Evolutionary conservation across 2,797 vertebrate genomes (phyloP).

Genomic region (Alca torda): DNA sequence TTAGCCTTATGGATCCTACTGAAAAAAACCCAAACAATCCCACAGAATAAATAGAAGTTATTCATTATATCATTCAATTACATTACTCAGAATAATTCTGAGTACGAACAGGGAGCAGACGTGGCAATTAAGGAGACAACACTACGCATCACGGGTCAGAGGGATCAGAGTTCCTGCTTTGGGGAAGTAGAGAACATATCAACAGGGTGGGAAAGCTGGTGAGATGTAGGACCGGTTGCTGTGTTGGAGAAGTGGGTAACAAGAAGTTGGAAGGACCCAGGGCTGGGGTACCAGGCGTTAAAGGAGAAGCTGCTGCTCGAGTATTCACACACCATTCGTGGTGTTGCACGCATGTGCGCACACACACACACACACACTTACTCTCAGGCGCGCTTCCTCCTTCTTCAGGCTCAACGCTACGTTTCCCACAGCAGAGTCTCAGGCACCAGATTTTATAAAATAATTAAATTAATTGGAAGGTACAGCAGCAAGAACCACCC

Average conservation of each 20-base stretch:
- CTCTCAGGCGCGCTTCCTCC: background rate
- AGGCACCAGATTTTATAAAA: background rate
- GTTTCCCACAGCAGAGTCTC: background rate
- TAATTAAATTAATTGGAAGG: background rate
- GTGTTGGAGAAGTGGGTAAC: background rate
- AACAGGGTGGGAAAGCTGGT: background rate
- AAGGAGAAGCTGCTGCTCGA: background rate
- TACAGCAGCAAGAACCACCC: background rate
- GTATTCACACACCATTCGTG: background rate
- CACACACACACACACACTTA: background rate
- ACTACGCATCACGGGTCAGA: rapidly evolving
- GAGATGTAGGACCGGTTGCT: background rate
- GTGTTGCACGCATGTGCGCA: background rate
- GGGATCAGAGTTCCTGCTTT: background rate
- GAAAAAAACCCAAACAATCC: background rate
- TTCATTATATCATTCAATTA: background rate
- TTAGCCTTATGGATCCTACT: background rate
- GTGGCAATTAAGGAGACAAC: background rate
- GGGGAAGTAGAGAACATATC: background rate
- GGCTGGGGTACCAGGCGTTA: background rate
- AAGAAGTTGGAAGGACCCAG: background rate
- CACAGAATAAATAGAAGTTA: background rate
- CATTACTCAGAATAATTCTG: background rate
- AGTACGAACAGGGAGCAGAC: background rate
- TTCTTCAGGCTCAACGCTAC: background rate